These are phyloP conservation scores for Dexiosoma caninum DNA, from an alignment of 2,888 invertebrate species.

Conservation along the genomic window DNA sequence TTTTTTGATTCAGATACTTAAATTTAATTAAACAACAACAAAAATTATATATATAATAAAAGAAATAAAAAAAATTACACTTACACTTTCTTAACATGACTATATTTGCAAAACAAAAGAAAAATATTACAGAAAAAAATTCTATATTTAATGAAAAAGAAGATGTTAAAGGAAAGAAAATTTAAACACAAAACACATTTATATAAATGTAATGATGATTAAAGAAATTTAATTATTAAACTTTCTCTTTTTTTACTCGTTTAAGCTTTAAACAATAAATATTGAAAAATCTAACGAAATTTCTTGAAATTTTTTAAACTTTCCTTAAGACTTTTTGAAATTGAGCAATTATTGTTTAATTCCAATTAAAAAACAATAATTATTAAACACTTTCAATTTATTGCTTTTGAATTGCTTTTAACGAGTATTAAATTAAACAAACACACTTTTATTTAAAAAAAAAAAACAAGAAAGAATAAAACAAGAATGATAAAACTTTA, in stretches of 20 bases:
- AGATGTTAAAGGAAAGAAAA: constrained; percentile 20
- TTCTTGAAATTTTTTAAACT: neutral
- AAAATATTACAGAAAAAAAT: constrained; percentile 35
- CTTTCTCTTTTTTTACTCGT: constrained; percentile 45
- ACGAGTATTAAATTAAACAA: constrained; percentile 43
- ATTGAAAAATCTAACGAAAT: neutral
- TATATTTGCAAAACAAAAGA: constrained; percentile 49
- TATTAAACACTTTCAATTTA: constrained; percentile 28
- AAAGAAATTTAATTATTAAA: constrained; percentile 39
- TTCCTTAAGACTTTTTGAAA: constrained; percentile 8
- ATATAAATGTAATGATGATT: constrained; percentile 54
- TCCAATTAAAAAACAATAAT: constrained; percentile 40
- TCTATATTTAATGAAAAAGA: constrained; percentile 14
- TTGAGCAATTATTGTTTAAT: constrained; percentile 35
- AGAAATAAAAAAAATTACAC: constrained; percentile 60
- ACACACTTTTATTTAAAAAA: constrained; percentile 64
- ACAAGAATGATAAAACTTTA: constrained; percentile 39
- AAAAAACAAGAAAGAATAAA: constrained; percentile 10
- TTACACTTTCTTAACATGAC: constrained; percentile 53
- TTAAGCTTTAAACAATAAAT: constrained; percentile 25
- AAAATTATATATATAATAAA: constrained; percentile 39
- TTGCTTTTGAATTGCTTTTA: constrained; percentile 32
- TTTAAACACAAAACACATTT: constrained; percentile 55
- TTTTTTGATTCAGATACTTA: constrained; percentile 63
- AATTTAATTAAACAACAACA: constrained; percentile 57